Conservation (phyloP, 2,888 invertebrate species). For the Lysandra bellargus region DNA sequence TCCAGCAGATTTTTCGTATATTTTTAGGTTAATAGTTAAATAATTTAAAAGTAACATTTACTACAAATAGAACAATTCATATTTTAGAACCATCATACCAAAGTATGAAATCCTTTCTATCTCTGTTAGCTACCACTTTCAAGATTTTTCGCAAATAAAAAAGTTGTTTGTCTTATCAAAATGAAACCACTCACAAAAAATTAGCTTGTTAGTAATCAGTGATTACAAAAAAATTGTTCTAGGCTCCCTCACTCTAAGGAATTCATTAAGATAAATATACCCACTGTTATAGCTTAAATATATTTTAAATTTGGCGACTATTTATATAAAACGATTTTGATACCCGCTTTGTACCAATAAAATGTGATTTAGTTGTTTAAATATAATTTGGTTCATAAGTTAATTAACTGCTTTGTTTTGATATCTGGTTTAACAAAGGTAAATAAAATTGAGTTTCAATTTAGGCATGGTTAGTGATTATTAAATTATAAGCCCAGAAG, state of each 20-base stretch:
- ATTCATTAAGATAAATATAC: background rate
- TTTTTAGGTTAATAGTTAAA: no score
- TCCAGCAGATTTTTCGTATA: no score
- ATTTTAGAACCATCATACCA: no score
- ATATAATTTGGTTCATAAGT: background rate
- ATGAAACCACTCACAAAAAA: no score
- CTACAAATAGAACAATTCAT: no score
- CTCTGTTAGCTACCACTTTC: no score
- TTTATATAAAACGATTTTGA: background rate
- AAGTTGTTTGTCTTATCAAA: no score
- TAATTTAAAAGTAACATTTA: no score
- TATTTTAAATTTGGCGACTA: background rate
- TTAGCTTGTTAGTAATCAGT: no score
- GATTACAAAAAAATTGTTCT: no score
- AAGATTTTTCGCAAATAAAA: no score
- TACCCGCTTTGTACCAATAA: background rate
- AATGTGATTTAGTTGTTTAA: background rate
- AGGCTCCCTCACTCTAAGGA: background rate
- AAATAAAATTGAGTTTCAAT: background rate
- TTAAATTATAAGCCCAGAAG: background rate
- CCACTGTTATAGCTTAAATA: background rate
- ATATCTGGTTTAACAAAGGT: background rate
- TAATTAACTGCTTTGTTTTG: constrained; percentile 3
- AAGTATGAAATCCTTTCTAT: no score
- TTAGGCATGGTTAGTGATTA: background rate